Evolutionary conservation across 2,113 vertebrate genomes (phyloP).

Genomic region (Takifugu flavidus): DNA sequence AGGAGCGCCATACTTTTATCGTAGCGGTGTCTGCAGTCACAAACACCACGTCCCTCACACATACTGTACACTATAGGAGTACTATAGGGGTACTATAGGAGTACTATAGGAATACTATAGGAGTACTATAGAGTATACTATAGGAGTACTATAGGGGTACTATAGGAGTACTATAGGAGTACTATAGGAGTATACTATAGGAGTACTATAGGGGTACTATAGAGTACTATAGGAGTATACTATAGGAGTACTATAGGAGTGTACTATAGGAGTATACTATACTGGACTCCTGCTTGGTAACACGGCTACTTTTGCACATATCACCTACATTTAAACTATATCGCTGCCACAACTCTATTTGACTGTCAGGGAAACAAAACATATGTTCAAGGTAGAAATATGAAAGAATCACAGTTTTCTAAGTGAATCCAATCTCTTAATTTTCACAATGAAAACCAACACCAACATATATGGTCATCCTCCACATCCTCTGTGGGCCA

Average conservation of each 20-base stretch:
- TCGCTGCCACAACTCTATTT: conserved; percentile 1
- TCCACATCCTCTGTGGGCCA: not conserved
- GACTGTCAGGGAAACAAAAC: not conserved
- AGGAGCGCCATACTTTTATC: conserved; percentile 55
- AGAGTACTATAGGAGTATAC: too few species aligned
- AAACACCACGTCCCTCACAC: conserved; percentile 42
- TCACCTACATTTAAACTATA: not conserved
- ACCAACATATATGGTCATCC: not conserved
- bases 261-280: too few species aligned
- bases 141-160: too few species aligned
- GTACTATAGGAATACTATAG: too few species aligned
- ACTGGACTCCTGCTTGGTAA: too few species aligned
- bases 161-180: too few species aligned
- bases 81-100: not conserved
- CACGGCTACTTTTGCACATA: too few species aligned
- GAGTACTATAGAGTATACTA: too few species aligned
- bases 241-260: too few species aligned
- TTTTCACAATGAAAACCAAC: too few species aligned
- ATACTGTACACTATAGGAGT: conserved; percentile 13
- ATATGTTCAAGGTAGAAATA: not conserved
- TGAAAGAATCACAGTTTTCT: not conserved
- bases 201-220: too few species aligned
- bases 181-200: too few species aligned
- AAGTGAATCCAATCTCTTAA: not conserved
- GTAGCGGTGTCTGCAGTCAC: conserved; percentile 37